Conservation (phyloP, 2,113 vertebrate genomes). For the Oncorhynchus tshawytscha region DNA sequence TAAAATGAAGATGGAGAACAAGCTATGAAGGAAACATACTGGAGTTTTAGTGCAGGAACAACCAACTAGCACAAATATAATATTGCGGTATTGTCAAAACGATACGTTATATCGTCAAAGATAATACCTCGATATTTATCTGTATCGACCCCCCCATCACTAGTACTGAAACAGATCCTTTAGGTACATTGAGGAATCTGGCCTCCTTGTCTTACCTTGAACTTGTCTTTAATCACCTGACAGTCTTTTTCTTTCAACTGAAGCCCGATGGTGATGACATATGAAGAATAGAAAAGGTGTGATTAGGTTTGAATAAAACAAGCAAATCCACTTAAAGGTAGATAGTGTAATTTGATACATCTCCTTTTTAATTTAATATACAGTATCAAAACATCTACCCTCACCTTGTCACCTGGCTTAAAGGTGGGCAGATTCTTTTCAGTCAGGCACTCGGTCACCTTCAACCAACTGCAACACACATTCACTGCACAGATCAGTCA, state of each 20-base stretch:
- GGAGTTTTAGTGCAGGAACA: no score
- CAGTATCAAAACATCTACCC: conserved; percentile 1
- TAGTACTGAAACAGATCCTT: no score
- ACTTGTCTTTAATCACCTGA: conserved; percentile 83
- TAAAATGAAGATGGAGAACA: no score
- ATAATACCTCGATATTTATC: no score
- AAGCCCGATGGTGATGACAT: conserved; percentile 5
- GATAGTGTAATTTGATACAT: no score
- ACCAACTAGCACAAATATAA: no score
- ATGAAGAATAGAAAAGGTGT: conserved; percentile 13
- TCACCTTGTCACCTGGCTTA: conserved; percentile 81
- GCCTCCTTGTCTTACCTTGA: conserved; percentile 66
- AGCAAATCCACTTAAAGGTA: no score
- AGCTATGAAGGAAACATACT: no score
- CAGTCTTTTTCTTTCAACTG: conserved; percentile 85
- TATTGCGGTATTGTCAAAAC: no score
- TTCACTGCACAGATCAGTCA: background rate
- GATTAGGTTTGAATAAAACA: background rate
- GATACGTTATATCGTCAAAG: no score
- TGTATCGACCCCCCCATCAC: background rate
- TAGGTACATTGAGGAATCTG: no score
- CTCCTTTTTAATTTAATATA: no score
- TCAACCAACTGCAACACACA: conserved; percentile 73
- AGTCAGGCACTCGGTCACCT: conserved; percentile 75
- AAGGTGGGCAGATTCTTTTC: conserved; percentile 77